Base-by-base conservation (phyloP, 2,113 vertebrate species). In the Rhagologus leucostigma region DNA sequence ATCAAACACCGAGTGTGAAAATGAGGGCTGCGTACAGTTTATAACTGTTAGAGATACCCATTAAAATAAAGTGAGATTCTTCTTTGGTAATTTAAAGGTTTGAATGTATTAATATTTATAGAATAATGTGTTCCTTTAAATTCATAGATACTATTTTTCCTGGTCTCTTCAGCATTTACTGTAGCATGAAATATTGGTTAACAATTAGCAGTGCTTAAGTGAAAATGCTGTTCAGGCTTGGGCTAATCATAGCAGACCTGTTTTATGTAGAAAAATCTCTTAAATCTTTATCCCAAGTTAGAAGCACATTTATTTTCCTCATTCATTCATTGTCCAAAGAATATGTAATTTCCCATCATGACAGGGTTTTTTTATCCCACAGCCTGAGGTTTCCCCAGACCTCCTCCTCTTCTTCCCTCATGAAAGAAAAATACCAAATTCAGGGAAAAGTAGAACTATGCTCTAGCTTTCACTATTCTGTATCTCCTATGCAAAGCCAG, bases 401-500 rank as follows among this genome's bases (percentile, higher is more conserved):
- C 5, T 68, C 35, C 11, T 73, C 14, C 10, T 65, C 27, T 30
- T 15, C 2, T 22, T 27, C 10, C 5, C 1, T 30, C 35, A 56
- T 16, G 33, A 78, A 84, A 81, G 81, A 91, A 97, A 95, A 94
- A 82, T 5, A 42, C 64, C 11, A 16, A 85, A 91, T 80, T 82
- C 56, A 19, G 46, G 81, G 65, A 32, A 90, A 83, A 74, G 17
- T 46, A 49, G 49, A 89, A 42, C 56, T 93, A 26, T 89, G 52
- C 53, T 93, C 64, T 76, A 41, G 67, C 44, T 95, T 96, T 94
- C 81, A 33, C 55, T 84, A 7, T 65, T 64, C 39, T 13, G 1
- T 77, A 67, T 90, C 77, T 89, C 56, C 87, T 50, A 37, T 88
- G 91, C 59, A 92, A 85, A 97, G 78, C 81, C 82, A 92, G 80